phyloP scores from a whole-genome alignment of 1,140 invertebrate genomes.

The Bathynomus jamesi region DNA sequence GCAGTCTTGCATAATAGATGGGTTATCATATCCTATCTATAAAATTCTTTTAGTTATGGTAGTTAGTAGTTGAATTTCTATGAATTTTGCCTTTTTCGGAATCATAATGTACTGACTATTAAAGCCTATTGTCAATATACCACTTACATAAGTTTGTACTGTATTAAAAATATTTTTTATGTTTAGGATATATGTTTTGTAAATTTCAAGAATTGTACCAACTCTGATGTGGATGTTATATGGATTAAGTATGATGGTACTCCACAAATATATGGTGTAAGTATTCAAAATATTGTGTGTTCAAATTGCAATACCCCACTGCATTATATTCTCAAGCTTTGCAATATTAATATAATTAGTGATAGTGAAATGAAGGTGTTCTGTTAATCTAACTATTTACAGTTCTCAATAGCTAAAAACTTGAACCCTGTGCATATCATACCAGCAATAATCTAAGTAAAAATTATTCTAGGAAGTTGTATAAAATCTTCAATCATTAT shows the following conservation, averaged over 20 bases:
- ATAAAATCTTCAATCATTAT: too few relatives aligned
- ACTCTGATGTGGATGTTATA: constrained; percentile 21
- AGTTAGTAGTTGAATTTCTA: too few relatives aligned
- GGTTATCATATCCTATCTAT: too few relatives aligned
- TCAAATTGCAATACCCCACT: not conserved
- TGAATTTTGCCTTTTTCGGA: too few relatives aligned
- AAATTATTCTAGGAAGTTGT: too few relatives aligned
- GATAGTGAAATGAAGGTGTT: not conserved
- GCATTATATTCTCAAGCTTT: not conserved
- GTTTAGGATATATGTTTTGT: constrained; percentile 22
- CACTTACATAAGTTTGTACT: too few relatives aligned
- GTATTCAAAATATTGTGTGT: not conserved
- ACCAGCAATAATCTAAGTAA: not conserved
- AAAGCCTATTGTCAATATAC: too few relatives aligned
- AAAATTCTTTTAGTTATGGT: too few relatives aligned
- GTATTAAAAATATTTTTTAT: too few relatives aligned
- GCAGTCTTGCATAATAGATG: too few relatives aligned
- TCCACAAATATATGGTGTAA: constrained; percentile 16
- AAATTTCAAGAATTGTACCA: constrained; percentile 24
- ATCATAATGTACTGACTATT: too few relatives aligned
- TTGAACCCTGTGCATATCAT: not conserved
- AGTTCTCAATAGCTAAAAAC: too few relatives aligned
- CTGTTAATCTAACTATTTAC: not conserved
- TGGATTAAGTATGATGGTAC: constrained; percentile 22
- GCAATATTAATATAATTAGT: not conserved